phyloP scores from a whole-genome alignment of 2,888 invertebrate species.

The Lymantria dispar region DNA sequence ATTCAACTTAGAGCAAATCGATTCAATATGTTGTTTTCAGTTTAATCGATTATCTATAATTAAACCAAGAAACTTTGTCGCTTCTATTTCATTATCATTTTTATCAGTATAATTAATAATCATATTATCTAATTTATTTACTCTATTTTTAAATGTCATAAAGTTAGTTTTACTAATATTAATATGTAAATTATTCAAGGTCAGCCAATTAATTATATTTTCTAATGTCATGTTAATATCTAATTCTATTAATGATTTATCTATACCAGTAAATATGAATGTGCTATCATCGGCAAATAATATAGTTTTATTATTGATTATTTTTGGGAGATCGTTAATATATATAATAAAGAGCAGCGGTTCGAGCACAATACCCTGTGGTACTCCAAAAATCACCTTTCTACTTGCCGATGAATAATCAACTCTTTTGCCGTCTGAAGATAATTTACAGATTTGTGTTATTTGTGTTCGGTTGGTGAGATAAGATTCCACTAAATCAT shows the following conservation, averaged over 20 bases:
- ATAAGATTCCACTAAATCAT: not conserved
- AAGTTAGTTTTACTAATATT: not conserved
- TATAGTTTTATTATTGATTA: not conserved
- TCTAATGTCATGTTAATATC: not conserved
- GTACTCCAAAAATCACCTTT: conserved; percentile 1
- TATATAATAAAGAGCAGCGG: conserved; percentile 5
- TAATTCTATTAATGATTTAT: not conserved
- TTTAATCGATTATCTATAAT: not conserved
- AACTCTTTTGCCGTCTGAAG: not conserved
- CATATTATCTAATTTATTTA: not conserved
- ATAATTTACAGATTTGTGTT: not conserved
- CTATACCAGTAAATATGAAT: not conserved
- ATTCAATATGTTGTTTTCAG: not conserved
- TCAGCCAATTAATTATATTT: not conserved
- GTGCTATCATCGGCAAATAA: conserved; percentile 4
- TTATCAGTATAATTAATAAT: not conserved
- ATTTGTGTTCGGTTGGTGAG: not conserved
- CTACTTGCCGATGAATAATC: not conserved
- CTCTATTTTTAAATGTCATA: not conserved
- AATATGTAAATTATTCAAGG: not conserved
- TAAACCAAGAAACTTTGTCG: not conserved
- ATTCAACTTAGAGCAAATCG: not conserved
- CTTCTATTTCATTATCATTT: not conserved
- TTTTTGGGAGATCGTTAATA: conserved; percentile 2
- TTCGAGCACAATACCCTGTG: conserved; percentile 5